Evolutionary conservation across 1,140 invertebrate species (phyloP), one percentile per base, ranked within the genome.

Genomic region (Papilio polyxenes): DNA sequence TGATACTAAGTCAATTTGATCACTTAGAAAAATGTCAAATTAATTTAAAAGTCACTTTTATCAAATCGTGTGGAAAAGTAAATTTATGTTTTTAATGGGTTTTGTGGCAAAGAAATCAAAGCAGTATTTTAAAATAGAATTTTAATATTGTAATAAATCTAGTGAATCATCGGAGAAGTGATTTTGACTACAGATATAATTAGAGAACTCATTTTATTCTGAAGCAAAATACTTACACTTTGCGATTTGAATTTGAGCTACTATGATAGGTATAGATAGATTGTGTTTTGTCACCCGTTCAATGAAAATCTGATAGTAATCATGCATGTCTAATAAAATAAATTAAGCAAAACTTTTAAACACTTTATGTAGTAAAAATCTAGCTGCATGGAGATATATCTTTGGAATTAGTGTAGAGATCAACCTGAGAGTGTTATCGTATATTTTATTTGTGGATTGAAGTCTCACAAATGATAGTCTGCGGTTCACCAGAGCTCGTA

Each of bases 101-200:
- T 37, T 37, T 40, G 31, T 72, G 23, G 65, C 65, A 72, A 72
- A 72, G 31, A 17, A 37, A 72, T 72, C 65, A 72, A 72, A 72
- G 65, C 4, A 72, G 31, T 72, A 72, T 72, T 72, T 65, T 72
- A 72, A 72, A 72, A 72, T 72, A 72, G 65, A 72, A 72, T 72
- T 72, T 37, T 72, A 72, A 72, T 37, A 72, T 3, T 37, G 13
- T 37, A 17, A 72, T 72, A 72, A 72, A 72, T 72, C 65, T 72
- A 37, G 31, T 72, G 31, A 72, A 31, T 72, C 31, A 37, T 31
- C 31, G 31, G 11, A 72, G 31, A 37, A 37, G 31, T 37, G 31
- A 72, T 37, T 72, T 37, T 72, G 13, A 4, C 65, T 37, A 7
- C 5, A 37, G 65, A 31, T 40, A 15, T 31, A 31, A 72, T 72